A percentile compares a stretch with the other conserved stretches of the same genome.
These are phyloP conservation scores for Antheraea pernyi DNA, from an alignment of 1,140 invertebrate genomes.

Conservation along the genomic window DNA sequence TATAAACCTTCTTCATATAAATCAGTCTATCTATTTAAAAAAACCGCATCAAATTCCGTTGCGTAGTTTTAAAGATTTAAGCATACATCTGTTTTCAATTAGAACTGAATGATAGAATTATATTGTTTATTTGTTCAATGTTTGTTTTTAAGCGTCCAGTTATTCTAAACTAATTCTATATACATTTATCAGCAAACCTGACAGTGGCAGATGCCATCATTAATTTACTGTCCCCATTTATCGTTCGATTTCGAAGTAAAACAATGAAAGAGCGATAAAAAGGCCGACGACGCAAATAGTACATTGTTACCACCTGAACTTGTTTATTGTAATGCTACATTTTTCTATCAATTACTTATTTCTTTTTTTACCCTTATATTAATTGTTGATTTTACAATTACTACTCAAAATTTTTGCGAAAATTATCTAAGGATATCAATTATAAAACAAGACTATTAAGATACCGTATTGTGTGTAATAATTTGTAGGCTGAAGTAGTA, in stretches of 20 bases:
- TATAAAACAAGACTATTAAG: no score
- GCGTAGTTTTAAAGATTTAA: no score
- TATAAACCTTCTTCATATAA: no score
- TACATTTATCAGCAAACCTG: conserved; percentile 36
- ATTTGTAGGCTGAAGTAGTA: no score
- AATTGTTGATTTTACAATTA: not conserved
- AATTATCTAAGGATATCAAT: no score
- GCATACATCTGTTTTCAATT: not conserved
- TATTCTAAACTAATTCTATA: conserved; percentile 27
- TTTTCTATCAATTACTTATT: not conserved
- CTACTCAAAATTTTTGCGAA: not conserved
- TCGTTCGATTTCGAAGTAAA: conserved; percentile 32
- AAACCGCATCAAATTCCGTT: no score
- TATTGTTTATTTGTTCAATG: no score
- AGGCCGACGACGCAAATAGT: not conserved
- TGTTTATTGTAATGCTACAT: not conserved
- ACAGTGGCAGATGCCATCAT: conserved; percentile 31
- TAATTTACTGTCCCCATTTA: conserved; percentile 38
- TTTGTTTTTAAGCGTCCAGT: not conserved
- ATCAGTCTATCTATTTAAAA: no score
- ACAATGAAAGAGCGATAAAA: conserved; percentile 31
- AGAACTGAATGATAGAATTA: no score
- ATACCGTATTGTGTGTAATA: no score
- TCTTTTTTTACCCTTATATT: no score
- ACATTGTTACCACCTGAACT: not conserved